Conservation (phyloP, 2,113 vertebrate species). For the Origma solitaria region DNA sequence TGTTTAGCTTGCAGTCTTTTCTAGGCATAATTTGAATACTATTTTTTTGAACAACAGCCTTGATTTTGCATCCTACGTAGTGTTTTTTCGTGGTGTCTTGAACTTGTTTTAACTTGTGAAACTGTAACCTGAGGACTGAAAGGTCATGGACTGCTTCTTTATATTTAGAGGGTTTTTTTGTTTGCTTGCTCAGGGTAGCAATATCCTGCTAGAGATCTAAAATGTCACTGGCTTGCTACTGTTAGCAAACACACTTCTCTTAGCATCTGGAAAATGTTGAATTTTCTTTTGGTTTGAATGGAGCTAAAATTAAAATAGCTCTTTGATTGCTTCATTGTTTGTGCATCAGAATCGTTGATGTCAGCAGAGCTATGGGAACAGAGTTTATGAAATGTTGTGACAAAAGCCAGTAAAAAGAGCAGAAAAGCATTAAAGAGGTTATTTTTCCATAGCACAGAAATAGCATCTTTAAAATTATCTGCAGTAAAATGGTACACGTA, state of each 20-base stretch:
- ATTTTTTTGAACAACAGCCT: conserved; percentile 16
- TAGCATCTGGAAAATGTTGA: conserved; percentile 32
- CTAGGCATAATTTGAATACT: conserved; percentile 36
- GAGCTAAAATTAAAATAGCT: conserved; percentile 47
- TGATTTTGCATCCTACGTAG: conserved; percentile 29
- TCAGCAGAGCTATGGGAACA: conserved; percentile 23
- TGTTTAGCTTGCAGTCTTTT: conserved; percentile 58
- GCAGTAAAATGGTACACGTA: neutral
- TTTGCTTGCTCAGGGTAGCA: conserved; percentile 9
- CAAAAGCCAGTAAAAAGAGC: conserved; percentile 24
- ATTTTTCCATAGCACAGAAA: conserved; percentile 11
- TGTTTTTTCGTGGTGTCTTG: conserved; percentile 26
- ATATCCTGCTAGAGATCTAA: conserved; percentile 3
- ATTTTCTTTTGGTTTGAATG: conserved; percentile 44
- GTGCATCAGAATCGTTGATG: conserved; percentile 37
- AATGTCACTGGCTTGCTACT: conserved; percentile 6
- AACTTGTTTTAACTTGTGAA: neutral
- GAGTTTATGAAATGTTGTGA: conserved; percentile 33
- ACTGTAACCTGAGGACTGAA: neutral
- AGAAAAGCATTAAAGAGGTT: conserved; percentile 24
- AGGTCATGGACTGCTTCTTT: neutral
- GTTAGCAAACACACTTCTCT: neutral
- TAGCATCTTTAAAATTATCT: conserved; percentile 44
- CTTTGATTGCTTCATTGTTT: conserved; percentile 62
- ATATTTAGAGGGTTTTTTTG: neutral